These are phyloP conservation scores for Leptinotarsa juncta DNA, from an alignment of 2,888 invertebrate species.

Conservation along the genomic window DNA sequence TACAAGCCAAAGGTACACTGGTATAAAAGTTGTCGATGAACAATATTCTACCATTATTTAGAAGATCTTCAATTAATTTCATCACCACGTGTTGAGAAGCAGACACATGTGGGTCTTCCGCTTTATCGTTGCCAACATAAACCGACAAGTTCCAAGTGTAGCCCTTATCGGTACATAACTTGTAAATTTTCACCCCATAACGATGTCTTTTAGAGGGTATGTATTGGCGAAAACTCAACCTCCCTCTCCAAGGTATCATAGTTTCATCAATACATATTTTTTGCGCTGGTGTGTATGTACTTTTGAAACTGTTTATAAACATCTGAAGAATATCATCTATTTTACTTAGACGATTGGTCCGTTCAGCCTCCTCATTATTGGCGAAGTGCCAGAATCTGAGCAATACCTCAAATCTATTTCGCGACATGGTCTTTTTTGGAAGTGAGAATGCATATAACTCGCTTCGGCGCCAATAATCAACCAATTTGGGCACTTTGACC, in stretches of 20 bases:
- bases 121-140: too few relatives aligned
- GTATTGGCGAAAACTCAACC: constrained; percentile 48
- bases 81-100: too few relatives aligned
- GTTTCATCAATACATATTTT: constrained; percentile 50
- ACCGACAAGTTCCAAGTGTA: too few relatives aligned
- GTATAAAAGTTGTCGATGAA: too few relatives aligned
- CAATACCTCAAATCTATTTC: constrained; percentile 23
- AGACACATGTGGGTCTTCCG: too few relatives aligned
- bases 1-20: too few relatives aligned
- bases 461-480: constrained; percentile 33
- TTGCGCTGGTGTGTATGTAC: constrained; percentile 15
- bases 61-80: too few relatives aligned
- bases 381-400: constrained; percentile 16
- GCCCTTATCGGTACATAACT: too few relatives aligned
- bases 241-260: constrained; percentile 52
- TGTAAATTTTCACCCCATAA: too few relatives aligned
- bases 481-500: constrained; percentile 37
- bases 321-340: constrained; percentile 25
- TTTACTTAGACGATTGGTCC: constrained; percentile 20
- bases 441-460: constrained; percentile 24
- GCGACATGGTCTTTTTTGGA: constrained; percentile 16
- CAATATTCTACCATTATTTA: too few relatives aligned
- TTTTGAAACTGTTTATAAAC: constrained; percentile 44
- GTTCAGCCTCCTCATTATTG: constrained; percentile 18
- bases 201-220: constrained; percentile 40